Percentiles rank a stretch among this genome's conserved stretches.
These are phyloP conservation scores for Lagodon rhomboides DNA, from an alignment of 2,797 vertebrate species.

Conservation along the genomic window DNA sequence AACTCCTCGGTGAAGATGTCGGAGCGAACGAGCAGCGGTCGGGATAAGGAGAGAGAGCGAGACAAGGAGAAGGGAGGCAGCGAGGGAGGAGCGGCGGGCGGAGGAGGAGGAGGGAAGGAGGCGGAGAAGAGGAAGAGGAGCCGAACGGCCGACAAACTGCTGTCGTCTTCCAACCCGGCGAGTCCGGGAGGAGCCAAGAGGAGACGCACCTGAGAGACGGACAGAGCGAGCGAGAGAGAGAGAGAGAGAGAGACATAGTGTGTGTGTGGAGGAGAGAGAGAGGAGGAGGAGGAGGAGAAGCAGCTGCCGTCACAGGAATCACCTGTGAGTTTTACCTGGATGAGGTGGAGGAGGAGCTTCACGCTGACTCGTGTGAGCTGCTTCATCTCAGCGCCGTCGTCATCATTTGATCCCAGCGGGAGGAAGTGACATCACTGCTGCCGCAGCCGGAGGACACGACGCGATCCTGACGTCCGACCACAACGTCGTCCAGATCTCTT, in stretches of 20 bases:
- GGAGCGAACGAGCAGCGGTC: conserved; percentile 63
- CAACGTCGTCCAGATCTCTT: neutral
- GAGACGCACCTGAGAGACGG: conserved; percentile 74
- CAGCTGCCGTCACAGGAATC: neutral
- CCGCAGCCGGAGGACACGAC: too few species aligned
- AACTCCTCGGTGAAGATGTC: conserved; percentile 81
- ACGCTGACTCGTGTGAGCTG: neutral
- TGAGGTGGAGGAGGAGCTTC: neutral
- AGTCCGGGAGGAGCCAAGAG: conserved; percentile 78
- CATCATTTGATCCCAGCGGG: conserved; percentile 25
- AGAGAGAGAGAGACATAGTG: neutral
- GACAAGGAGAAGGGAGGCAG: conserved; percentile 67
- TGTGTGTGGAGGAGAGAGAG: neutral
- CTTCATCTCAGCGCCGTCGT: neutral
- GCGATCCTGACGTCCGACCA: neutral
- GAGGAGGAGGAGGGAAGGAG: conserved; percentile 66
- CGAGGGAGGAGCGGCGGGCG: conserved; percentile 30
- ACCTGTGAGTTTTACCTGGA: neutral
- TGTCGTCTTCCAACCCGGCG: conserved; percentile 77
- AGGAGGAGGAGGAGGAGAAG: neutral
- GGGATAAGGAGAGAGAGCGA: conserved; percentile 74
- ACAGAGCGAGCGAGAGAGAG: neutral
- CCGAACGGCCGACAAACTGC: conserved; percentile 69
- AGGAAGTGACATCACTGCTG: conserved; percentile 28
- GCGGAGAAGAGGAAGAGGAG: conserved; percentile 77